Conservation (phyloP, 2,113 vertebrate genomes). For the Poecile atricapillus region DNA sequence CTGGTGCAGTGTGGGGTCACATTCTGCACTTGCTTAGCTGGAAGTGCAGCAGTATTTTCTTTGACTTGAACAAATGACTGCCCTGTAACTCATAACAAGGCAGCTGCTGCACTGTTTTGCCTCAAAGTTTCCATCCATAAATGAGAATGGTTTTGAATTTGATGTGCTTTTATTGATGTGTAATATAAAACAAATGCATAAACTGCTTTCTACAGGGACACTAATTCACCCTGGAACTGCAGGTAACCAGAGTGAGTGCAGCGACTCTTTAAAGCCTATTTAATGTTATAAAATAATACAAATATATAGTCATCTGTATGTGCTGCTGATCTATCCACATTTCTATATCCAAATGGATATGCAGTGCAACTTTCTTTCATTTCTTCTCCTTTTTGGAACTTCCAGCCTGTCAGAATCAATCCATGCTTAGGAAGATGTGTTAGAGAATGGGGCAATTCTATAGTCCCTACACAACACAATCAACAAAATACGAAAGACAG, state of each 20-base stretch:
- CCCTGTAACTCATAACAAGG: neutral
- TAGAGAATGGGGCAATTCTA: neutral
- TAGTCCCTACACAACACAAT: neutral
- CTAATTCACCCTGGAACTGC: neutral
- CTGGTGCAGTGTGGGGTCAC: neutral
- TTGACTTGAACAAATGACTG: neutral
- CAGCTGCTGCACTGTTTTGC: neutral
- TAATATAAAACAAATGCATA: constrained; percentile 9
- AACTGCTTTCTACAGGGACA: neutral
- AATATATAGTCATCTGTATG: neutral
- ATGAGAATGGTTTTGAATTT: neutral
- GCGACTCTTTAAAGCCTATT: neutral
- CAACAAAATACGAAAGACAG: neutral
- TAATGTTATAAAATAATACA: neutral
- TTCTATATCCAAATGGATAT: neutral
- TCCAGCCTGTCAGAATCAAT: neutral
- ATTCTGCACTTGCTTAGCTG: neutral
- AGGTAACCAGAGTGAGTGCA: neutral
- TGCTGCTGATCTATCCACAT: neutral
- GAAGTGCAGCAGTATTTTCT: neutral
- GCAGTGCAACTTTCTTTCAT: neutral
- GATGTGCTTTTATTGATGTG: constrained; percentile 6
- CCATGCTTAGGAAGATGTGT: neutral
- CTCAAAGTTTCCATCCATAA: neutral
- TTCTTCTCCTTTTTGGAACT: neutral